A percentile compares a stretch with the other conserved stretches of the same genome.
phyloP scores from a whole-genome alignment of 2,797 vertebrate species.

The Bradypus variegatus region DNA sequence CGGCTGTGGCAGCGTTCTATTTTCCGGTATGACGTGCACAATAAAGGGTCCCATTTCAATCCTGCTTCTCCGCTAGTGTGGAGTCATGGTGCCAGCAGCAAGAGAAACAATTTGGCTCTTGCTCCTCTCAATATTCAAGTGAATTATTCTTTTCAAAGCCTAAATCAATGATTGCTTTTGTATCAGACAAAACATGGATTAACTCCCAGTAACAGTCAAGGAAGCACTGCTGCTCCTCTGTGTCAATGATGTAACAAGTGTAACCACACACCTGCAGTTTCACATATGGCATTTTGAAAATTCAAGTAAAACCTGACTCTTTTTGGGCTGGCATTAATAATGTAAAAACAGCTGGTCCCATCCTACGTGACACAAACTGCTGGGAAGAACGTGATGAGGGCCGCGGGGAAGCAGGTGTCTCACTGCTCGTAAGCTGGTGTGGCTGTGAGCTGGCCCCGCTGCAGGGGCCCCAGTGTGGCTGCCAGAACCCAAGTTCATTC shows the following conservation, averaged over 20 bases:
- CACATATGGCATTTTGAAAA: background rate
- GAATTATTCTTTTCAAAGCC: background rate
- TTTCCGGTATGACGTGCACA: background rate
- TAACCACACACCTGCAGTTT: background rate
- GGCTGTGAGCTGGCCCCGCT: background rate
- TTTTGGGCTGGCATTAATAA: background rate
- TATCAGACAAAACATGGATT: background rate
- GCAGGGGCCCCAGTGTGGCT: background rate
- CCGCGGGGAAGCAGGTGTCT: fast-evolving
- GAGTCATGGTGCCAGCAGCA: background rate
- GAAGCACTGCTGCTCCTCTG: background rate
- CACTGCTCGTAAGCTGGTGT: no score
- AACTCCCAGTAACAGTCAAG: background rate
- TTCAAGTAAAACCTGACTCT: background rate
- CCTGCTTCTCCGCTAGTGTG: background rate
- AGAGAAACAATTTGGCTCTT: background rate
- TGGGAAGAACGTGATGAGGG: background rate
- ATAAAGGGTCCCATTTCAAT: background rate
- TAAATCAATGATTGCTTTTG: background rate
- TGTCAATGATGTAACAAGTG: background rate
- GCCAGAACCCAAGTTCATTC: background rate
- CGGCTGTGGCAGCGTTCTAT: background rate
- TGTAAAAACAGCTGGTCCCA: background rate
- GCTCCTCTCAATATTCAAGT: background rate
- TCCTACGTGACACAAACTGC: background rate